Evolutionary conservation across 1,140 invertebrate species (phyloP).

Genomic region (Drusus annulatus): DNA sequence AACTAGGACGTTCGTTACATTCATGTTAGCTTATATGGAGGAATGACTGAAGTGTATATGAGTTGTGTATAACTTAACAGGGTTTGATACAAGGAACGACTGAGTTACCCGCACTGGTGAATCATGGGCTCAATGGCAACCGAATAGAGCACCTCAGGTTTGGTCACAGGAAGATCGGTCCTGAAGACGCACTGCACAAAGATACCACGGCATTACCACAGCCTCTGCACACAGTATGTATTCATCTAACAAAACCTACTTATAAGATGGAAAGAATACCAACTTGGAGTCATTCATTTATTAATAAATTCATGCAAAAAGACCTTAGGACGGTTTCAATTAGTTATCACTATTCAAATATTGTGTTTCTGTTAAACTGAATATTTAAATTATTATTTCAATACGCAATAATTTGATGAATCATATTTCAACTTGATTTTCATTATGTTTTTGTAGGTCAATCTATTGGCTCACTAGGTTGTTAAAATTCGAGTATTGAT

Average conservation of each 20-base stretch:
- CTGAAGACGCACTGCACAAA: slow-evolving; percentile 55
- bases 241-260: slow-evolving; percentile 9
- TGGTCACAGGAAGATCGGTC: slow-evolving; percentile 57
- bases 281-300: too few species aligned
- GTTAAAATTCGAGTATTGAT: too few species aligned
- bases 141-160: slow-evolving; percentile 55
- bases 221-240: slow-evolving; percentile 57
- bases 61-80: slow-evolving; percentile 55
- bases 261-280: slow-evolving; percentile 5
- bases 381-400: too few species aligned
- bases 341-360: too few species aligned
- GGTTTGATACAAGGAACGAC: slow-evolving; percentile 52
- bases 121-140: slow-evolving; percentile 53
- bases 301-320: too few species aligned
- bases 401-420: too few species aligned
- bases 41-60: slow-evolving; percentile 43
- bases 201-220: slow-evolving; percentile 51
- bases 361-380: too few species aligned
- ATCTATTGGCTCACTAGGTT: too few species aligned
- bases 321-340: too few species aligned
- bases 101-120: slow-evolving; percentile 51
- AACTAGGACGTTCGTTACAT: too few species aligned
- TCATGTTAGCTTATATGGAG: not conserved
- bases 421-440: too few species aligned
- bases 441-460: too few species aligned